A percentile compares a stretch with the other conserved stretches of the same genome.
These are phyloP conservation scores for Hydrocynus forskahlii DNA, from an alignment of 2,797 vertebrate genomes.

Conservation along the genomic window DNA sequence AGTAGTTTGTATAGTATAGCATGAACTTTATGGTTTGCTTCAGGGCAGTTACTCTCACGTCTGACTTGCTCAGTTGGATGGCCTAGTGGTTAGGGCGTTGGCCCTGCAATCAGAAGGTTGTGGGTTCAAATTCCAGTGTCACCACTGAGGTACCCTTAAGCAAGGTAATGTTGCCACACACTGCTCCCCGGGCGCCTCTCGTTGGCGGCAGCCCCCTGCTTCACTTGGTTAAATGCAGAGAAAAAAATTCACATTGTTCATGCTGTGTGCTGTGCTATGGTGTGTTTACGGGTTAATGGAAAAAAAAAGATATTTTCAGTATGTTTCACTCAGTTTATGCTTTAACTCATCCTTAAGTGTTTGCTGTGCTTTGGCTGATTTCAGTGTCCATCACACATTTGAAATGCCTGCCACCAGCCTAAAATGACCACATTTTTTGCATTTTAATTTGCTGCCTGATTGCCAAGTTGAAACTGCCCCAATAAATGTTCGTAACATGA, in stretches of 20 bases:
- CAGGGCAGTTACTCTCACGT: neutral
- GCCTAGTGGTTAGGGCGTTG: too few species aligned
- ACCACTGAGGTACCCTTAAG: too few species aligned
- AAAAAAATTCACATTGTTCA: too few species aligned
- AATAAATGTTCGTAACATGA: neutral
- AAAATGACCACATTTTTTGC: neutral
- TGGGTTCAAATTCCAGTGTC: too few species aligned
- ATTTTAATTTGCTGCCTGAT: neutral
- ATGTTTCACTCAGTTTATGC: neutral
- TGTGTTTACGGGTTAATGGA: too few species aligned
- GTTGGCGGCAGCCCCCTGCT: too few species aligned
- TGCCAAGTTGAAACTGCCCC: neutral
- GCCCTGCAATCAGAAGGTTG: too few species aligned
- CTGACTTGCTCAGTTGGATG: neutral
- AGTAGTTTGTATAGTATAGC: neutral
- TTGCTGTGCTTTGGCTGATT: neutral
- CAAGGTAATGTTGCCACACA: too few species aligned
- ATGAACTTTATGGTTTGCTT: neutral
- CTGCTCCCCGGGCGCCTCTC: too few species aligned
- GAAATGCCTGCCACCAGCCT: neutral
- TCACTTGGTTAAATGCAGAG: too few species aligned
- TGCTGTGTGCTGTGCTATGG: too few species aligned
- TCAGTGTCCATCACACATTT: conserved; percentile 10
- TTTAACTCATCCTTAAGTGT: neutral
- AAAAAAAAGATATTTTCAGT: too few species aligned